Evolutionary conservation across 2,888 invertebrate genomes (phyloP), one percentile per base, ranked within the genome.

Genomic region (Drosophila meridiana): DNA sequence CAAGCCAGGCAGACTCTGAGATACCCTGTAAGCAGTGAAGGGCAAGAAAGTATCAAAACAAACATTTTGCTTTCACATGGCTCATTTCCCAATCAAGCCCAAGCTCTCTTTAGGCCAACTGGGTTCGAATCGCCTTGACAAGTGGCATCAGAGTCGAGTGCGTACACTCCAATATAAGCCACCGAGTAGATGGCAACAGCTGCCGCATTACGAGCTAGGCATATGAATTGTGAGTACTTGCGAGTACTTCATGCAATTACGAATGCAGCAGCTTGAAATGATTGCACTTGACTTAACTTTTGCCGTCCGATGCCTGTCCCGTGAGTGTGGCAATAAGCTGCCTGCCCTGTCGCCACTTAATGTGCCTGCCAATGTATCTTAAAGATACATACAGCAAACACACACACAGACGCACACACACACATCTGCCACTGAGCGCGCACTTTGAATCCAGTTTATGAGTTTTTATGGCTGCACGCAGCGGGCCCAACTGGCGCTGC

Each of bases 201-300:
- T 87, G 85, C 63, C 75, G 57, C 52, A 78, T 76, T 69, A 68
- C 52, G 52, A 70, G 76, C 52, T 50, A 48, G 55, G 65, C 80
- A 66, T 70, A 74, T 62, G 70, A 71, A 68, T 77, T 67, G 64
- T 53, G 69, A 65, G 64, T 67, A 64, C 71, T 73, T 62, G 55
- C 47, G 60, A 72, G 69, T 80, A 76, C 73, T 75, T 70, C 50
- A 73, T 55, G 71, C 65, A 83, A 84, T 75, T 83, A 70, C 69
- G 59, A 70, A 74, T 82, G 89, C 80, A 84, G 61, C 85, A 87
- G 85, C 72, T 89, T 82, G 85, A 78, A 71, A 70, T 78, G 80
- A 86, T 84, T 82, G 87, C 89, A 82, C 87, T 86, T 76, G 67
- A 82, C 42, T 73, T 72, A 48, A 69, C 68, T 75, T 82, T 71